Base-by-base conservation (phyloP, 2,888 invertebrate species). In the Lamproptera curius region DNA sequence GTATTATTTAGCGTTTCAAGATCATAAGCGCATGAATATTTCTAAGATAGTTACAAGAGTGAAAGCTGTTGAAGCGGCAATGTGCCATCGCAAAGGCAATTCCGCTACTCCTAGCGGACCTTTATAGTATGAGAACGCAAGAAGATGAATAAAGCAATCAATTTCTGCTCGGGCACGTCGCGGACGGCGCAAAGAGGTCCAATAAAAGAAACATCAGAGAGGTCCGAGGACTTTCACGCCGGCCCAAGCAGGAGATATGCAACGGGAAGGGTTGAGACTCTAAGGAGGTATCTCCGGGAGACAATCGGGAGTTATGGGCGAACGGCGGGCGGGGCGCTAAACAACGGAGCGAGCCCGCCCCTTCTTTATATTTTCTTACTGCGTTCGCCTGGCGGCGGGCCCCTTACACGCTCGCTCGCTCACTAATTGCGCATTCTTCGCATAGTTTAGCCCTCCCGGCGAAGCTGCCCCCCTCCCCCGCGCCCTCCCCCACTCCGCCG, bases 371-470 rank as follows among this genome's bases (percentile, higher is more conserved):
- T 91, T 91, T 91, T 91, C 91, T 91, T 87, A 85, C 85, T 90
- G 90, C 88, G 82, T 85, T 85, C 85, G 84, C 84, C 86, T 84
- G 78, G 86, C 87, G 88, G 88, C 87, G 89, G 90, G 89, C 90
- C 86, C 85, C 88, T 82, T 89, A 88, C 89, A 89, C 89, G 90
- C 90, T 90, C 90, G 92, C 90, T 90, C 91, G 92, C 91, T 93
- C 94, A 94, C 95, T 95, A 95, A 96, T 95, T 95, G 95, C 94
- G 94, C 95, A 95, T 95, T 95, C 95, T 94, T 95, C 93, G 94
- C 95, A 95, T 95, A 95, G 95, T 95, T 95, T 94, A 92, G 92
- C 90, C 91, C 92, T 91, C 91, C 90, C 84, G 85, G 83, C 89
- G 85, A 73, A 75, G 88, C 89, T 89, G 82, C 76, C 86, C 79